These are phyloP conservation scores for Eumacrocentrus americanus DNA, from an alignment of 2,888 invertebrate species.

Conservation along the genomic window DNA sequence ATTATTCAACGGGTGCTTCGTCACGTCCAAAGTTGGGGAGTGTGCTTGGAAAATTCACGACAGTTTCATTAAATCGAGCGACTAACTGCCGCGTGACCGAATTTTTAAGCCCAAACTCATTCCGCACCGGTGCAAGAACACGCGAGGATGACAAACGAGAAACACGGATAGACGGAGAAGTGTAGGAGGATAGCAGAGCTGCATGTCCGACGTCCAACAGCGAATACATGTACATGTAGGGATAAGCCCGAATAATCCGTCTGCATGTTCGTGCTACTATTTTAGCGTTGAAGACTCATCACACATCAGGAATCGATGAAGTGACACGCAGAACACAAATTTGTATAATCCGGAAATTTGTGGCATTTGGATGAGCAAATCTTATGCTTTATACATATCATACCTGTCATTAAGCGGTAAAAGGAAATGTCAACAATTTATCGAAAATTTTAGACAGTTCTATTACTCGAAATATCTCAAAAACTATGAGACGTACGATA, in stretches of 20 bases:
- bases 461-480: too few species aligned
- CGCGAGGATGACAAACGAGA: slow-evolving; percentile 11
- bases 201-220: neutral
- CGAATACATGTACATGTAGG: neutral
- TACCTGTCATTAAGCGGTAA: too few species aligned
- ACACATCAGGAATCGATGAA: neutral
- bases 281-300: neutral
- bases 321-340: too few species aligned
- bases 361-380: too few species aligned
- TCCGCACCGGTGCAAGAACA: slow-evolving; percentile 9
- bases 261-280: neutral
- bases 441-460: too few species aligned
- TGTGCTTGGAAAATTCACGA: slow-evolving; percentile 25
- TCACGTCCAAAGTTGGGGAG: slow-evolving; percentile 14
- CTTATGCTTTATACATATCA: too few species aligned
- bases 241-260: neutral
- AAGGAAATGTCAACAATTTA: too few species aligned
- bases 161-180: slow-evolving; percentile 3
- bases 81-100: slow-evolving; percentile 46
- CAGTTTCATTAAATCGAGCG: slow-evolving; percentile 51
- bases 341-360: too few species aligned
- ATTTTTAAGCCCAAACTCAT: slow-evolving; percentile 42
- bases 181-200: too few species aligned
- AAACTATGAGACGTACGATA: too few species aligned
- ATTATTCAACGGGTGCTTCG: slow-evolving; percentile 17